These are phyloP conservation scores for Hydractinia symbiolongicarpus DNA, from an alignment of 30 jellyfish, hydroid and myxozoan genomes.

Conservation along the genomic window DNA sequence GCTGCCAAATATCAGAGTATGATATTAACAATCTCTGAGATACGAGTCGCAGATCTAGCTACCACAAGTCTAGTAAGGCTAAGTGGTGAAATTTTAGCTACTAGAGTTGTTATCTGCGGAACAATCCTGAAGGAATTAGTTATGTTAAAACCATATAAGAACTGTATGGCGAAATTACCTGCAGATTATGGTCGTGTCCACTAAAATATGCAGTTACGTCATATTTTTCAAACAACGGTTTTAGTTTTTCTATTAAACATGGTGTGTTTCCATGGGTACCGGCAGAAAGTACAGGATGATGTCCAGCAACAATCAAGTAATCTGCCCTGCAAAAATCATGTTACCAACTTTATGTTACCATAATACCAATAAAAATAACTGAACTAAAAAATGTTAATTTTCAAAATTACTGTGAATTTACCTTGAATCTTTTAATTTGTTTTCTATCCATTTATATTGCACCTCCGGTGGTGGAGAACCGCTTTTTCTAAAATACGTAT, in stretches of 20 bases:
- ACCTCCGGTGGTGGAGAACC: constrained; percentile 55
- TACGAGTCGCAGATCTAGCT: too few relatives aligned
- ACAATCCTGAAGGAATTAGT: too few relatives aligned
- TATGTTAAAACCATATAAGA: too few relatives aligned
- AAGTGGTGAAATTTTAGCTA: too few relatives aligned
- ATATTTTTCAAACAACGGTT: constrained; percentile 75
- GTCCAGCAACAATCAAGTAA: constrained; percentile 83
- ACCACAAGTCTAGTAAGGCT: too few relatives aligned
- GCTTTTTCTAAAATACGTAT: constrained; percentile 22
- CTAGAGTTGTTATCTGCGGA: too few relatives aligned
- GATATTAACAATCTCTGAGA: too few relatives aligned
- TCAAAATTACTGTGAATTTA: not conserved
- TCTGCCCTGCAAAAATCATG: constrained; percentile 75
- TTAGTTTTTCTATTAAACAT: constrained; percentile 56
- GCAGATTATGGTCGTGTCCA: constrained; percentile 97
- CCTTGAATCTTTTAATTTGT: constrained; percentile 58
- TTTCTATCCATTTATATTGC: constrained; percentile 66
- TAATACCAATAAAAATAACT: too few relatives aligned
- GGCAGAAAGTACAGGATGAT: constrained; percentile 89
- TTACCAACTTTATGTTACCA: not conserved
- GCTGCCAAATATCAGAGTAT: too few relatives aligned
- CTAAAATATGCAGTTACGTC: constrained; percentile 89
- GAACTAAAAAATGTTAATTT: too few relatives aligned
- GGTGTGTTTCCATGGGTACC: constrained; percentile 88
- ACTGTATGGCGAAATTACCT: constrained; percentile 26